Evolutionary conservation across 64 coral and sea anemone genomes (phyloP), one percentile per base, ranked within the genome.

Genomic region (Cladopsammia gracilis): DNA sequence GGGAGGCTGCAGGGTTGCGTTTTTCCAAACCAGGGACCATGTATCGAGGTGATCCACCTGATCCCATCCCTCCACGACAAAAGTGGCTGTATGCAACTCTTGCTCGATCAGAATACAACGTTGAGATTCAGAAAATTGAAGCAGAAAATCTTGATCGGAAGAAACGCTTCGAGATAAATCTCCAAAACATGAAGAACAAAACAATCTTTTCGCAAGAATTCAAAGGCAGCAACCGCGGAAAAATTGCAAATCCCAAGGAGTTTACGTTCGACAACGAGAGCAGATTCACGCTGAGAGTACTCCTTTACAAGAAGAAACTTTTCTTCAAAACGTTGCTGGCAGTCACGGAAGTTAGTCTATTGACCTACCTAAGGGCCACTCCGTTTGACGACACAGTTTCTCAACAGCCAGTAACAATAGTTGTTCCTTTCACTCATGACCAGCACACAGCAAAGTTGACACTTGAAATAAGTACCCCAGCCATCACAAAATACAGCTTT

Each of bases 341-440:
- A 18, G 13, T 11, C 11, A 3, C 10, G 3, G 11, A 73, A 47
- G 4, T 44, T 15, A 73, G 43, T 44, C 26, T 73, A 0, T 6
- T 73, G 3, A 6, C 70, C 14, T 73, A 47, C 70, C 11, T 73
- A 14, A 10, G 16, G 14, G 61, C 12, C 12, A n/a, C 24, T 25
- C 67, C 67, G 24, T 70, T 70, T 34, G 23, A 26, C 23, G 67
- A 70, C 89, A 22, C 89, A 91, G 25, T 20, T 19, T 18, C 68
- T 92, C 14, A 61, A 85, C 58, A 50, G 54, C 20, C 34, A 25
- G 5, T 62, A 6, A 70, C 67, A 24, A 70, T 70, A 10, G 67
- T 10, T 70, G 67, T 70, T 70, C 67, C 67, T n/a, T n/a, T 70
- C 3, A 70, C 11, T 70, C 4, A 12, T 25, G 67, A 25, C 3